Evolutionary conservation across 2,797 vertebrate species (phyloP), one percentile per base, ranked within the genome.

Genomic region (Sorex maritimensis): DNA sequence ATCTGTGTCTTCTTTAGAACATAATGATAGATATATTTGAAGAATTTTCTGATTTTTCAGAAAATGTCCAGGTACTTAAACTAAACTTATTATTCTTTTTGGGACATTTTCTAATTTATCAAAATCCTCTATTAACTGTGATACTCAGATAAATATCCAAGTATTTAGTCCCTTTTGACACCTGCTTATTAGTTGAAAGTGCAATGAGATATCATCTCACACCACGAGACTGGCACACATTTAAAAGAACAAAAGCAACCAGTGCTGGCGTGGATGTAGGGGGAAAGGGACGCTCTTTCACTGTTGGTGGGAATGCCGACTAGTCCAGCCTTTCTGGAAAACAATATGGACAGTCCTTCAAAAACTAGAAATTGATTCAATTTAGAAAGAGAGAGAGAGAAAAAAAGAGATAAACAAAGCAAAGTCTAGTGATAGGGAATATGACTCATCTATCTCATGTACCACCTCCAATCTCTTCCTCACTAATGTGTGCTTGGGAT

Each of bases 41-140:
- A 90, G 41, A 67, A 3, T 75, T 77, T 44, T 55, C 15, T 91
- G 5, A 72, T 38, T 88, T 92, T 67, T 21, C 78, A 87, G 86
- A 84, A 78, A 2, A 3, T n/a, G 44, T 15, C 9, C 9, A 52
- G 34, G 11, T 87, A 63, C 21, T 92, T 72, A 44, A 44, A 23
- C n/a, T 93, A 69, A 78, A 68, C 13, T 41, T 26, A 69, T 21
- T 74, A 5, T 4, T 71, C 8, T 93, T 81, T 86, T 75, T 77
- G 71, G 28, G 21, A 41, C 23, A 83, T 73, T 65, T 46, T 95
- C 75, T 93, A 69, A 69, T 84, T 72, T 75, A 23, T 24, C 67
- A 19, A 19, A 89, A 83, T 71, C 9, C 23, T 94, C 68, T 75
- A 63, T 67, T 78, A 74, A 86, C 8, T n/a, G 6, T 41, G 11